A percentile compares a stretch with the other conserved stretches of the same genome.
Conservation (phyloP, 2,113 vertebrate species). For the Scartelaos histophorus region DNA sequence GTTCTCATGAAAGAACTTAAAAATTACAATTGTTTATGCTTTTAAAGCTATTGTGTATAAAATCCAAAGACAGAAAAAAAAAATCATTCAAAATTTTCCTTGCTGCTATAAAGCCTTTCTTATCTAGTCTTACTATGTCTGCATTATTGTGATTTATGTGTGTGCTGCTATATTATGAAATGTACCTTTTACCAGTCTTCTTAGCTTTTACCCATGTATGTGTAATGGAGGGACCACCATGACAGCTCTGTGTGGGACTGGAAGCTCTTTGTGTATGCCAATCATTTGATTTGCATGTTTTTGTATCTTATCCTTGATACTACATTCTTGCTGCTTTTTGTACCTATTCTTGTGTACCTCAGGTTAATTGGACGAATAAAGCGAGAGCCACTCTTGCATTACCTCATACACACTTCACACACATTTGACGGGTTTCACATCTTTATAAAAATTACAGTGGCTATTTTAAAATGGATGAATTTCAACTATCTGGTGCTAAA, state of each 20-base stretch:
- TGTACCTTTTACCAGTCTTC: conserved; percentile 69
- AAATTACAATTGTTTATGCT: conserved; percentile 52
- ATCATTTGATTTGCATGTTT: conserved; percentile 77
- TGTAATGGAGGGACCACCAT: conserved; percentile 84
- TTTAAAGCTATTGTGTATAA: conserved; percentile 58
- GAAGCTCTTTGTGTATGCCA: conserved; percentile 83
- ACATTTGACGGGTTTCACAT: conserved; percentile 57
- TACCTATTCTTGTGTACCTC: conserved; percentile 83
- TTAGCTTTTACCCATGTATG: conserved; percentile 68
- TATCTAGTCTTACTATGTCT: conserved; percentile 88
- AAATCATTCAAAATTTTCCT: conserved; percentile 78
- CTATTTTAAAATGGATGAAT: conserved; percentile 39
- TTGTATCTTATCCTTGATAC: conserved; percentile 61
- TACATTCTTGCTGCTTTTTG: conserved; percentile 82
- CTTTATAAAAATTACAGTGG: conserved; percentile 35
- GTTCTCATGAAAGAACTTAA: conserved; percentile 47
- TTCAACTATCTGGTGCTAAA: conserved; percentile 49
- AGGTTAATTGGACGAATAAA: conserved; percentile 86
- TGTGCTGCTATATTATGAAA: conserved; percentile 98
- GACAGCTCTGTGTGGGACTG: conserved; percentile 82
- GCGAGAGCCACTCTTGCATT: conserved; percentile 83
- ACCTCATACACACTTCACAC: conserved; percentile 81
- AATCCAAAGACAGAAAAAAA: conserved; percentile 77
- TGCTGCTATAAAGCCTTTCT: conserved; percentile 93
- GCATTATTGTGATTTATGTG: conserved; percentile 92